Evolutionary conservation across 2,888 invertebrate genomes (phyloP).

Genomic region (Watsonalla cultraria): DNA sequence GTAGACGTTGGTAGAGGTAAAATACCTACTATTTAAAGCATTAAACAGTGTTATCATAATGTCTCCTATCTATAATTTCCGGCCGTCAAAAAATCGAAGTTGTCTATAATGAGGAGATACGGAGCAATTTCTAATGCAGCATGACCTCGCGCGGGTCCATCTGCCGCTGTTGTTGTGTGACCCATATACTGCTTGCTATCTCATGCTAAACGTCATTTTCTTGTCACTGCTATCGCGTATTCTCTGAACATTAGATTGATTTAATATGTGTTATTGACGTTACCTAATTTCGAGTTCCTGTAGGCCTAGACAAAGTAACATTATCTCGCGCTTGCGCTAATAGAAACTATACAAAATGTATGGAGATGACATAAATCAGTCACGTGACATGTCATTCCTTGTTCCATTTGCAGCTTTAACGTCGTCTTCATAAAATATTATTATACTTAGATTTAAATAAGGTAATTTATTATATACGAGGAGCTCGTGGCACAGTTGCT

Average conservation of each 20-base stretch:
- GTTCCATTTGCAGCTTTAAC: background rate
- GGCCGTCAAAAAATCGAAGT: constrained; percentile 7
- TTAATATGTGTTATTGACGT: background rate
- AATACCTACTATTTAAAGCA: too few species aligned
- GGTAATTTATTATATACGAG: too few species aligned
- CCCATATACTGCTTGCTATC: constrained; percentile 60
- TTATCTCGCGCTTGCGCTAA: too few species aligned
- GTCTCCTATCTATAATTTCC: constrained; percentile 20
- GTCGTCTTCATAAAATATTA: too few species aligned
- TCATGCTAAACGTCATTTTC: constrained; percentile 38
- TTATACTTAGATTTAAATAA: too few species aligned
- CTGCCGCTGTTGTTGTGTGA: constrained; percentile 46
- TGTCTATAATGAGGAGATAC: constrained; percentile 12
- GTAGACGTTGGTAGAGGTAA: too few species aligned
- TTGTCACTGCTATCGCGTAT: constrained; percentile 29
- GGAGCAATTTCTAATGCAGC: constrained; percentile 42
- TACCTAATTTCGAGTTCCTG: background rate
- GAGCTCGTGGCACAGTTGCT: too few species aligned
- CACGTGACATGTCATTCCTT: too few species aligned
- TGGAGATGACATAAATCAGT: too few species aligned
- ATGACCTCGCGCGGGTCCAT: constrained; percentile 23
- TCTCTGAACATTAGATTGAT: background rate
- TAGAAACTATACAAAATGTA: too few species aligned
- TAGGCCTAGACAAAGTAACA: too few species aligned
- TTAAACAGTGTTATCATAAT: background rate